These are phyloP conservation scores for Ctenopoma multispine DNA, from an alignment of 2,797 vertebrate species.

Conservation along the genomic window DNA sequence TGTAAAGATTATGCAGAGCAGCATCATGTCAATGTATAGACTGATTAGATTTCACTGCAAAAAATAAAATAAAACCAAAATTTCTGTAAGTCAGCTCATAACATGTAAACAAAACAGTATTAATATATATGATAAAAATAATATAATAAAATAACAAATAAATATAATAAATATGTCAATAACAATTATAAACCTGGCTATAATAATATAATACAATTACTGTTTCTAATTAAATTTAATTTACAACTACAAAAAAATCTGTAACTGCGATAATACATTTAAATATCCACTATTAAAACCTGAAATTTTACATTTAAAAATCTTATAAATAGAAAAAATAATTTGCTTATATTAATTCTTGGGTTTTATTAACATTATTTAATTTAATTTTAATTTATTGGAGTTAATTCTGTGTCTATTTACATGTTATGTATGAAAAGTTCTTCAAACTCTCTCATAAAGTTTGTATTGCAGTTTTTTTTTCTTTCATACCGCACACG, in stretches of 20 bases:
- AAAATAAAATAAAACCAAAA: neutral
- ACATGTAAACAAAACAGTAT: neutral
- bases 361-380: neutral
- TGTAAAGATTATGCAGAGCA: neutral
- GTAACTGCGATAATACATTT: neutral
- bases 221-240: too few relatives aligned
- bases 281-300: neutral
- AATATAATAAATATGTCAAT: too few relatives aligned
- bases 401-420: neutral
- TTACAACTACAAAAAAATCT: too few relatives aligned
- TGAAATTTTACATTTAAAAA: neutral
- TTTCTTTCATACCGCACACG: constrained; percentile 48
- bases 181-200: neutral
- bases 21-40: neutral
- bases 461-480: constrained; percentile 24
- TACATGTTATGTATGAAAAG: neutral
- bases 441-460: constrained; percentile 10
- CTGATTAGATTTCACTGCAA: neutral
- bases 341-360: neutral
- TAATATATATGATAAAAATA: neutral
- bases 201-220: too few relatives aligned
- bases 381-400: neutral
- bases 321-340: neutral
- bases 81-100: neutral
- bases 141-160: neutral